phyloP scores from a whole-genome alignment of 2,888 invertebrate species.

The Rotaria sp. region DNA sequence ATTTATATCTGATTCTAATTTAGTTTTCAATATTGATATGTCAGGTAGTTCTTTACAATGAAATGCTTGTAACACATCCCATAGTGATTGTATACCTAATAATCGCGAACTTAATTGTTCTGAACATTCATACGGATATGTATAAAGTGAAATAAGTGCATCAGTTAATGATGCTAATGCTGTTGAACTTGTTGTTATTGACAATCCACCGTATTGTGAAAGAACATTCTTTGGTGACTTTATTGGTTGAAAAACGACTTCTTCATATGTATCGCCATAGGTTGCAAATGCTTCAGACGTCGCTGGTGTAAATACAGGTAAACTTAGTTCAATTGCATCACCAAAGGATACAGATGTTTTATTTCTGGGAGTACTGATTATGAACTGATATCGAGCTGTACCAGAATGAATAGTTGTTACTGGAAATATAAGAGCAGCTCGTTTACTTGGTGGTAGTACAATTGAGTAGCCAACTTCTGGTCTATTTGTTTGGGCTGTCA shows the following conservation, averaged over 20 bases:
- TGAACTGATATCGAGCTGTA: neutral
- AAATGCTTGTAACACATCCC: conserved; percentile 8
- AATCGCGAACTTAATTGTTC: neutral
- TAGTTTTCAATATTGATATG: neutral
- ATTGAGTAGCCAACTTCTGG: neutral
- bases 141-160: neutral
- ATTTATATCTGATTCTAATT: conserved; percentile 13
- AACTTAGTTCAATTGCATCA: conserved; percentile 9
- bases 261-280: neutral
- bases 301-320: conserved; percentile 11
- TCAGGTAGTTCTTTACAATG: neutral
- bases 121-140: conserved; percentile 1
- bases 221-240: neutral
- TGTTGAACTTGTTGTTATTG: conserved; percentile 17
- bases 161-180: conserved; percentile 2
- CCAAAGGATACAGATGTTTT: neutral
- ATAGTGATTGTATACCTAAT: neutral
- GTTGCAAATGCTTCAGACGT: conserved; percentile 10
- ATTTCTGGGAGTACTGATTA: neutral
- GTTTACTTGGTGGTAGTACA: neutral
- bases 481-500: neutral
- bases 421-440: neutral
- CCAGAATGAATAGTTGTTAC: neutral
- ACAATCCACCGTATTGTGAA: neutral
- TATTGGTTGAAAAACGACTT: neutral